A percentile compares a stretch with the other conserved stretches of the same genome.
These are phyloP conservation scores for Choristoneura rosaceana DNA, from an alignment of 2,888 invertebrate genomes.

Conservation along the genomic window DNA sequence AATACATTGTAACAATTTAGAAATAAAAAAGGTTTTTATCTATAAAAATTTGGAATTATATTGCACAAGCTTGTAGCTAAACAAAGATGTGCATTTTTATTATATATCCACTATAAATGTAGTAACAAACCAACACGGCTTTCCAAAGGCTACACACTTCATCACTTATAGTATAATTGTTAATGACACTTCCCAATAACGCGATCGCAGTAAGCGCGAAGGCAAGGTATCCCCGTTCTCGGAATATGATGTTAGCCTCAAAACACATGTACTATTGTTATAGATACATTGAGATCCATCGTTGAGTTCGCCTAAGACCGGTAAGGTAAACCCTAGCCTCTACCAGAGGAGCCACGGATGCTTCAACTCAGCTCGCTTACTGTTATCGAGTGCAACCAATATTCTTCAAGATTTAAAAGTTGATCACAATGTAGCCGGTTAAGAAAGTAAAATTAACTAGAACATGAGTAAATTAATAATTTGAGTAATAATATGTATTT, in stretches of 20 bases:
- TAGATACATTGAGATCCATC: slow-evolving; percentile 39
- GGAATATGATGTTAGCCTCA: slow-evolving; percentile 37
- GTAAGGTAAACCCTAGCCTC: slow-evolving; percentile 9
- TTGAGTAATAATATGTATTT: slow-evolving; percentile 13
- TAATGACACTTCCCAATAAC: slow-evolving; percentile 58
- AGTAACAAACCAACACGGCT: slow-evolving; percentile 82
- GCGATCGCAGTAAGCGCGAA: slow-evolving; percentile 49
- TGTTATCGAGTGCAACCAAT: slow-evolving; percentile 11
- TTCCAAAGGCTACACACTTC: slow-evolving; percentile 58
- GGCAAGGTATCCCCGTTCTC: slow-evolving; percentile 11
- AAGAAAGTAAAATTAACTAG: slow-evolving; percentile 17
- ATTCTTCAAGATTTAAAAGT: slow-evolving; percentile 43
- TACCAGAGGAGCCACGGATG: slow-evolving; percentile 1
- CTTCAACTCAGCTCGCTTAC: slow-evolving; percentile 22
- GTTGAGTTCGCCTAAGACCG: slow-evolving; percentile 34
- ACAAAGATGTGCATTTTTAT: slow-evolving; percentile 72
- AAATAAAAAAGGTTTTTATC: slow-evolving; percentile 78
- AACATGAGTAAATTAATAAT: slow-evolving; percentile 15
- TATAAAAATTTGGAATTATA: slow-evolving; percentile 83
- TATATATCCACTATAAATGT: slow-evolving; percentile 74
- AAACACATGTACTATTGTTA: slow-evolving; percentile 12
- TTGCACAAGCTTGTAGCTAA: slow-evolving; percentile 84
- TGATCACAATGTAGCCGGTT: slow-evolving; percentile 48
- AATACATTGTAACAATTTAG: slow-evolving; percentile 78
- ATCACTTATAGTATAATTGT: slow-evolving; percentile 56